phyloP scores from a whole-genome alignment of 2,888 invertebrate species.

The Malacosoma neustria region DNA sequence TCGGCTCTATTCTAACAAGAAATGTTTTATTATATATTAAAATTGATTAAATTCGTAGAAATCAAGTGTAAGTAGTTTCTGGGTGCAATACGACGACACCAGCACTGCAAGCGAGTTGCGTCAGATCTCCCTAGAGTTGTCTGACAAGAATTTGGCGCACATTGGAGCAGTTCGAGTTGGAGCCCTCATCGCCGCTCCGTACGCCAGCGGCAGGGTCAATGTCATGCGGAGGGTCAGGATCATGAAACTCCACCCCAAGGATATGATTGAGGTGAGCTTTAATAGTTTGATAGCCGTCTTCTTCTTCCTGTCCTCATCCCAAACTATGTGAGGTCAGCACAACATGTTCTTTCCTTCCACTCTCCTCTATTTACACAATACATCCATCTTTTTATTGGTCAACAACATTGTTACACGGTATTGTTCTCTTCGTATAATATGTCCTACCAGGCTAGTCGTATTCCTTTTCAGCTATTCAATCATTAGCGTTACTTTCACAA shows the following conservation, averaged over 20 bases:
- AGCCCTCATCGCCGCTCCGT: constrained; percentile 75
- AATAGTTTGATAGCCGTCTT: too few relatives aligned
- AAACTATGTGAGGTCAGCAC: too few relatives aligned
- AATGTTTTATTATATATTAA: neutral
- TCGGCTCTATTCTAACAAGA: too few relatives aligned
- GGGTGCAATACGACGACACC: constrained; percentile 75
- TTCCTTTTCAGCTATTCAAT: too few relatives aligned
- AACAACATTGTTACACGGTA: too few relatives aligned
- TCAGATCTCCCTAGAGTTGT: constrained; percentile 19
- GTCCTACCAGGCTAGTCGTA: too few relatives aligned
- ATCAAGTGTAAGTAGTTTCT: constrained; percentile 78
- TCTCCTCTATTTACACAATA: too few relatives aligned
- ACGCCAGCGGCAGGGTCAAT: constrained; percentile 35
- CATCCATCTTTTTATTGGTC: too few relatives aligned
- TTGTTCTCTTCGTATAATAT: too few relatives aligned
- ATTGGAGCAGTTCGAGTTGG: constrained; percentile 43
- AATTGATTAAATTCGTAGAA: neutral
- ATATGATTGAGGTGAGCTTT: constrained; percentile 42
- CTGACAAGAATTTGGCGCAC: constrained; percentile 27
- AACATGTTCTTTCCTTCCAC: too few relatives aligned
- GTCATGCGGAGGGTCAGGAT: constrained; percentile 73
- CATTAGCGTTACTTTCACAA: too few relatives aligned
- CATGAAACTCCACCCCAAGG: constrained; percentile 32
- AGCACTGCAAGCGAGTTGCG: constrained; percentile 38
- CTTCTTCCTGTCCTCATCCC: too few relatives aligned